Conservation (phyloP, 2,113 vertebrate species). For the Illadopsis cleaveri region DNA sequence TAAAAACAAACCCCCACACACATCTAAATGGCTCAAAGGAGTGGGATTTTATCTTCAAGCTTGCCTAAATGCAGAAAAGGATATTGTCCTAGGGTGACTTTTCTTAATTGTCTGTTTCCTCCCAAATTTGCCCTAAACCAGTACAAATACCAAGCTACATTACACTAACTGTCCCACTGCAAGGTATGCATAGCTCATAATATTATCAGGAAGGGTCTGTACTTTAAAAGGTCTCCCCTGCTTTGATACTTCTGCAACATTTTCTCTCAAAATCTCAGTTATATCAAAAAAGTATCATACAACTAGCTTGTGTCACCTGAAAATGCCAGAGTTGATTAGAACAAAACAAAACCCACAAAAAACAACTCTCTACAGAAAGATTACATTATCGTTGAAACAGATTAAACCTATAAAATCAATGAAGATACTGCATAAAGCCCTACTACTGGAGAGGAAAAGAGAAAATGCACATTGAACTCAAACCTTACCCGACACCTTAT, state of each 20-base stretch:
- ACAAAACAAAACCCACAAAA: background rate
- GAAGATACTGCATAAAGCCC: background rate
- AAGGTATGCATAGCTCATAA: background rate
- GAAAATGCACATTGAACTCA: background rate
- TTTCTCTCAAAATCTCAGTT: background rate
- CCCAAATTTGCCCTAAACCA: background rate
- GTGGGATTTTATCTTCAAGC: background rate
- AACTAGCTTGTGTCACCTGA: background rate
- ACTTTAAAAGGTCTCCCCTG: background rate
- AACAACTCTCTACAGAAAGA: background rate
- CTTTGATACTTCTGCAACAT: background rate
- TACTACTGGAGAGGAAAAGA: background rate
- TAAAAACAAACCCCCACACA: fast-evolving
- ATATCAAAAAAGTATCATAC: background rate
- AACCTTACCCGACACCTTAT: slow-evolving; percentile 86
- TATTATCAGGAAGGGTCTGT: background rate
- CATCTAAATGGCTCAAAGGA: background rate
- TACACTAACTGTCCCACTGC: background rate
- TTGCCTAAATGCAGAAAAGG: background rate
- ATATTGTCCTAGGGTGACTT: background rate
- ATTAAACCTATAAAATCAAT: background rate
- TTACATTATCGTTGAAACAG: background rate
- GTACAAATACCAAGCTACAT: background rate
- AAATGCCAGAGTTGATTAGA: background rate
- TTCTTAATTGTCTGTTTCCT: background rate